A percentile compares a stretch with the other conserved stretches of the same genome.
Evolutionary conservation across 2,797 vertebrate species (phyloP).

Genomic region (Enteromius unitaeniatus): DNA sequence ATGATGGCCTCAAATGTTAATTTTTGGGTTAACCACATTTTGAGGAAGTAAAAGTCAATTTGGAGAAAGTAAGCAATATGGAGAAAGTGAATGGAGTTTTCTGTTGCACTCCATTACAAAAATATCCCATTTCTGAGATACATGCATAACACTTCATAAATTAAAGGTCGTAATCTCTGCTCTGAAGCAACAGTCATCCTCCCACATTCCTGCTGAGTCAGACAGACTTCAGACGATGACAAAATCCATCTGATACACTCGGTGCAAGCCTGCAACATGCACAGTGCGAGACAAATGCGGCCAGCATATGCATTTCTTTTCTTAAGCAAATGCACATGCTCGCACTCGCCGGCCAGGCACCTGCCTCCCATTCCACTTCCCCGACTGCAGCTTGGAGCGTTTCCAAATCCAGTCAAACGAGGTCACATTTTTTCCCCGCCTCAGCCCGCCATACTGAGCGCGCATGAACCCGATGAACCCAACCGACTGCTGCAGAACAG

Average conservation of each 20-base stretch:
- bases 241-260: not conserved
- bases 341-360: constrained; percentile 41
- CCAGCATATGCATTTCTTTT: constrained; percentile 14
- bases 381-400: constrained; percentile 62
- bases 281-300: not conserved
- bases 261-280: constrained; percentile 1
- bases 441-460: constrained; percentile 55
- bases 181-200: constrained; percentile 10
- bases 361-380: constrained; percentile 58
- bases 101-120: not conserved
- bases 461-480: constrained; percentile 62
- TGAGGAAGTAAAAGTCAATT: too few species aligned
- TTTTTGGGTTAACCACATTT: too few species aligned
- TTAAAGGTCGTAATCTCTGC: constrained; percentile 8
- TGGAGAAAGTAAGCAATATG: too few species aligned
- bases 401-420: constrained; percentile 65
- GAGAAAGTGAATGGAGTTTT: not conserved
- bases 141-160: not conserved
- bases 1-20: not conserved
- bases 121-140: not conserved
- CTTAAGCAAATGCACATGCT: constrained; percentile 33
- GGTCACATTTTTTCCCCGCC: constrained; percentile 57
- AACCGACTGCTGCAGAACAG: constrained; percentile 57
- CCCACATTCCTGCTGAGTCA: constrained; percentile 39
- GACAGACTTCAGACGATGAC: constrained; percentile 7